Conservation (phyloP, 2,797 vertebrate species). For the Hippoglossus hippoglossus region DNA sequence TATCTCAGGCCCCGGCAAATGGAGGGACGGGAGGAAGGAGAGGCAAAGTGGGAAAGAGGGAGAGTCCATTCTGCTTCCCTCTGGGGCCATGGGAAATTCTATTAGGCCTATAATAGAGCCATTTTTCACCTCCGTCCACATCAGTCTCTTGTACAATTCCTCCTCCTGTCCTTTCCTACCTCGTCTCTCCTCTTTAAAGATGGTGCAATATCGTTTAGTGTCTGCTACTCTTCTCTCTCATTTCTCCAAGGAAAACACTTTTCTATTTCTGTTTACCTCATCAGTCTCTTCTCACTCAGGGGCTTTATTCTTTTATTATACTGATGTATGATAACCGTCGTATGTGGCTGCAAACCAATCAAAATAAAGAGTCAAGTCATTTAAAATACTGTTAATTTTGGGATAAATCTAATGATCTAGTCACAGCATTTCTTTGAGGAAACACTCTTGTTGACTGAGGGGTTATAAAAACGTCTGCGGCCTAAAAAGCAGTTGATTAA, state of each 20-base stretch:
- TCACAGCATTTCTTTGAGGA: constrained; percentile 6
- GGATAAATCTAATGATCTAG: neutral
- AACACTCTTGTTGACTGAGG: constrained; percentile 20
- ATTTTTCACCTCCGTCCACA: constrained; percentile 76
- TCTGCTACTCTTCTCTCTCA: neutral
- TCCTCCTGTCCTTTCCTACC: constrained; percentile 43
- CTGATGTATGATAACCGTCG: too few relatives aligned
- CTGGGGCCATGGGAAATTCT: constrained; percentile 74
- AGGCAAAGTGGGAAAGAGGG: constrained; percentile 64
- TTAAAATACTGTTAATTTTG: neutral
- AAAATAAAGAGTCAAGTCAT: neutral
- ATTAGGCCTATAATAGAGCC: constrained; percentile 76
- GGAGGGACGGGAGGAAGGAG: constrained; percentile 65
- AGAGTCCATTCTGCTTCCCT: constrained; percentile 77
- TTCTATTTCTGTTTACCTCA: neutral
- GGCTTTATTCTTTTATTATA: neutral
- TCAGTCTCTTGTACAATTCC: constrained; percentile 52
- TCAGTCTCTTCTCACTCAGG: neutral
- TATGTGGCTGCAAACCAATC: too few relatives aligned
- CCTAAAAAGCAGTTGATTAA: constrained; percentile 44
- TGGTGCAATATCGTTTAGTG: constrained; percentile 15
- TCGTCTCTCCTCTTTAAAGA: constrained; percentile 44
- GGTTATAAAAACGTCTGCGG: constrained; percentile 45
- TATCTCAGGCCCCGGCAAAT: constrained; percentile 73
- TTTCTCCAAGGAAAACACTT: constrained; percentile 1